Base-by-base conservation (phyloP, 2,797 vertebrate species). In the Galaxias olidus region DNA sequence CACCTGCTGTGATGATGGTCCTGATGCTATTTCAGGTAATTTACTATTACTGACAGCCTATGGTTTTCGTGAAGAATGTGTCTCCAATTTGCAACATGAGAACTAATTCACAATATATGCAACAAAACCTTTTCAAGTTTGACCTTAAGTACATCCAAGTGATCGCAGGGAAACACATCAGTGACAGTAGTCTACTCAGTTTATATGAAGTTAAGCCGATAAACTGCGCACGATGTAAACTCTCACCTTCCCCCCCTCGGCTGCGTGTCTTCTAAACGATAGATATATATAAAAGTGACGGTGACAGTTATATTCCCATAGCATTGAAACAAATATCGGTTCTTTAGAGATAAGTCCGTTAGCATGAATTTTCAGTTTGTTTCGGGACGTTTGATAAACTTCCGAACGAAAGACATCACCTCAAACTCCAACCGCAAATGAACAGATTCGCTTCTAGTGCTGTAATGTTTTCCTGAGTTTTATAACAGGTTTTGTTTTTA, bases 151-250 rank as follows among this genome's bases (percentile, higher is more conserved):
- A 54, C 43, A 66, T 15, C n/a, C 49, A 10, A 64, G 4, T 64
- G 47, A 69, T 59, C 56, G 1, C 67, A 40, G 59, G 20, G 15
- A 71, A 73, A 0, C 63, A 41, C 1, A 61, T 30, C 17, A 17
- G 18, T 18, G 43, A 43, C 17, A 68, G 66, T 58, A 61, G 49
- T 30, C 19, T 41, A 3, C 50, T 50, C 51, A 72, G 80, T 72
- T 84, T 76, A 85, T 40, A 15, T 59, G 48, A 59, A 53, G 71
- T 65, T 86, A 85, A 89, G 82, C 85, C 74, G n/a, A 66, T 68
- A 1, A 83, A 71, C 72, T 64, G 72, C 77, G 71, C 73, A 73
- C 83, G 60, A 56, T 14, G 58, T 59, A 45, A 59, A 78, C 80
- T 77, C 74, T 64, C 41, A 84, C 84, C 73, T 79, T 12, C 61